A percentile compares a stretch with the other conserved stretches of the same genome.
These are phyloP conservation scores for Cyanoramphus novaezelandiae DNA, from an alignment of 2,113 vertebrate genomes.

Conservation along the genomic window DNA sequence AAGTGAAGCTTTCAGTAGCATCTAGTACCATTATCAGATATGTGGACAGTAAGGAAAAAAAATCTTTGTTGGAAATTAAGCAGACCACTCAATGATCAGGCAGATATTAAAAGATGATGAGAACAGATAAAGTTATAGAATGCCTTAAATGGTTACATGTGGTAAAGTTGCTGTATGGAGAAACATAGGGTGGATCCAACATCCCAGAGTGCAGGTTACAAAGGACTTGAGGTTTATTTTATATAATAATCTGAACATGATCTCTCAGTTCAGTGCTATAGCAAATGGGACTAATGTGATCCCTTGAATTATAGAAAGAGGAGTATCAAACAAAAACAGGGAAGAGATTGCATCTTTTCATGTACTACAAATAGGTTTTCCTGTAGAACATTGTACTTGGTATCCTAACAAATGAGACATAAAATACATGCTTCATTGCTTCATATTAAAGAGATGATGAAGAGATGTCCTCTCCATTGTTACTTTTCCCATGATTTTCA, in stretches of 20 bases:
- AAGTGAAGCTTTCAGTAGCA: background rate
- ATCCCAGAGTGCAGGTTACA: background rate
- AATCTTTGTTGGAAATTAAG: background rate
- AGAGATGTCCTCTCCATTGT: background rate
- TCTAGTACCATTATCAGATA: background rate
- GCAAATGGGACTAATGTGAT: background rate
- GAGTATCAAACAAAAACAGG: background rate
- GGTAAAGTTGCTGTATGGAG: background rate
- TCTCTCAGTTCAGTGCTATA: background rate
- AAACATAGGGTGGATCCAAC: background rate
- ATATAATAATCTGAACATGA: background rate
- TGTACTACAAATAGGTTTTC: background rate
- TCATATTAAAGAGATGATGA: background rate
- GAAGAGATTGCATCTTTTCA: background rate
- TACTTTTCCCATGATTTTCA: background rate
- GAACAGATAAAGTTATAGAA: background rate
- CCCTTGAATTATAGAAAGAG: background rate
- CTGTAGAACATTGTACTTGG: background rate
- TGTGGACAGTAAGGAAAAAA: background rate
- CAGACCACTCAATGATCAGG: background rate
- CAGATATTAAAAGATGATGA: background rate
- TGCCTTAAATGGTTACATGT: background rate
- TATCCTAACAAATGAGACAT: rapidly evolving
- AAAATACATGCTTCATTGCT: background rate
- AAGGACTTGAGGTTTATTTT: background rate